These are phyloP conservation scores for Laspeyria flexula DNA, from an alignment of 2,888 invertebrate genomes.

Conservation along the genomic window DNA sequence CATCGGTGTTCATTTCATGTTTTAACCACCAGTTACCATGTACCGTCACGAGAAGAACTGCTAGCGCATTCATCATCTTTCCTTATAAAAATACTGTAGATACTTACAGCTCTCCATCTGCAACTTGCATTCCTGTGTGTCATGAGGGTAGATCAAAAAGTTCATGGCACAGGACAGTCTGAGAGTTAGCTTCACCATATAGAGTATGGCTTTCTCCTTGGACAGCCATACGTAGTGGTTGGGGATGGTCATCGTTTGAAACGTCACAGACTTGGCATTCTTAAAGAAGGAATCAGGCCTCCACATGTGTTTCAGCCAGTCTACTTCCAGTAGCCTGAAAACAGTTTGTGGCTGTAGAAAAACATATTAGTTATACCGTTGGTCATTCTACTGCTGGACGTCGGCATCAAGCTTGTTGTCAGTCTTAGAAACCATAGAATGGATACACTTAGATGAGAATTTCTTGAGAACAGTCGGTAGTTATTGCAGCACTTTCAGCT, in stretches of 20 bases:
- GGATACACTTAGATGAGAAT: too few relatives aligned
- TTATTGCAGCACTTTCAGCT: too few relatives aligned
- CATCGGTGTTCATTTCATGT: too few relatives aligned
- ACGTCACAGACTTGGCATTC: constrained; percentile 96
- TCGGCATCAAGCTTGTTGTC: too few relatives aligned
- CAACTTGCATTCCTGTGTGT: constrained; percentile 96
- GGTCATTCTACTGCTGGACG: too few relatives aligned
- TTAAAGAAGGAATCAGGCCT: constrained; percentile 97
- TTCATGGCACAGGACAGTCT: constrained; percentile 97
- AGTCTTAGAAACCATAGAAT: too few relatives aligned
- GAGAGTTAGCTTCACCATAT: constrained; percentile 93
- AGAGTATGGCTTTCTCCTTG: constrained; percentile 86
- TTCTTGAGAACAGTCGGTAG: too few relatives aligned
- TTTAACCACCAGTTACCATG: too few relatives aligned
- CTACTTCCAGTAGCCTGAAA: constrained; percentile 91
- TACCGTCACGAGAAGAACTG: too few relatives aligned
- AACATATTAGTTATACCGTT: too few relatives aligned
- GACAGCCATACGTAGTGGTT: constrained; percentile 97
- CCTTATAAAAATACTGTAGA: background rate
- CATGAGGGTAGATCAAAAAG: constrained; percentile 97
- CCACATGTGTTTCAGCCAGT: constrained; percentile 97
- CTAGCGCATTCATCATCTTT: too few relatives aligned
- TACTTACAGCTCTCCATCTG: constrained; percentile 98
- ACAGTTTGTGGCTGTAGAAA: background rate
- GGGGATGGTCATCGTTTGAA: constrained; percentile 97